These are phyloP conservation scores for Mustela erminea DNA, from an alignment of 2,797 vertebrate genomes.

Conservation along the genomic window DNA sequence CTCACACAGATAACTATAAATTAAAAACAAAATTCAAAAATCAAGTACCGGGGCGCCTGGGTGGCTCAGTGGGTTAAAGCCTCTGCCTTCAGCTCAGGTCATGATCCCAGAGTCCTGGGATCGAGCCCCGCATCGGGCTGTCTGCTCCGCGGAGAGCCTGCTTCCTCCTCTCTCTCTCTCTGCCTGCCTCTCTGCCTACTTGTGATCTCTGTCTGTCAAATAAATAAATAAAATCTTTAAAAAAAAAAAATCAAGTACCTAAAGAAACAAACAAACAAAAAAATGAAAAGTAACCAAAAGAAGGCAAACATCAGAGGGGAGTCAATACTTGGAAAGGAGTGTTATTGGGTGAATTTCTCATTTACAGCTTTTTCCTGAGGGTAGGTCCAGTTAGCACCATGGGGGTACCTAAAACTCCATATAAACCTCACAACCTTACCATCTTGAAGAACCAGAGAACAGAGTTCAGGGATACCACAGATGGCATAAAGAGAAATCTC, in stretches of 20 bases:
- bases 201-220: too few species aligned
- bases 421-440: not conserved
- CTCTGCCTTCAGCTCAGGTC: too few species aligned
- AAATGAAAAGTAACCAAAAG: not conserved
- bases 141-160: too few species aligned
- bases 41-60: too few species aligned
- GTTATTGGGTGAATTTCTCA: constrained; percentile 3
- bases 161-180: too few species aligned
- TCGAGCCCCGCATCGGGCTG: too few species aligned
- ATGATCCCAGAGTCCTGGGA: too few species aligned
- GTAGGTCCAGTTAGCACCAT: not conserved
- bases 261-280: not conserved
- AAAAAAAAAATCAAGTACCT: constrained; percentile 9
- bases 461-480: not conserved
- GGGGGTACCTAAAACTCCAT: not conserved
- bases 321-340: not conserved
- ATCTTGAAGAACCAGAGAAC: not conserved
- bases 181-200: too few species aligned
- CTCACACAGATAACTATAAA: not conserved
- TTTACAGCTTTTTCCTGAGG: not conserved
- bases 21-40: constrained; percentile 22
- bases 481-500: not conserved
- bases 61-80: too few species aligned
- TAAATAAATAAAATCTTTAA: too few species aligned
- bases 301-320: not conserved